phyloP scores from a whole-genome alignment of 2,113 vertebrate species.

The Lota lota region DNA sequence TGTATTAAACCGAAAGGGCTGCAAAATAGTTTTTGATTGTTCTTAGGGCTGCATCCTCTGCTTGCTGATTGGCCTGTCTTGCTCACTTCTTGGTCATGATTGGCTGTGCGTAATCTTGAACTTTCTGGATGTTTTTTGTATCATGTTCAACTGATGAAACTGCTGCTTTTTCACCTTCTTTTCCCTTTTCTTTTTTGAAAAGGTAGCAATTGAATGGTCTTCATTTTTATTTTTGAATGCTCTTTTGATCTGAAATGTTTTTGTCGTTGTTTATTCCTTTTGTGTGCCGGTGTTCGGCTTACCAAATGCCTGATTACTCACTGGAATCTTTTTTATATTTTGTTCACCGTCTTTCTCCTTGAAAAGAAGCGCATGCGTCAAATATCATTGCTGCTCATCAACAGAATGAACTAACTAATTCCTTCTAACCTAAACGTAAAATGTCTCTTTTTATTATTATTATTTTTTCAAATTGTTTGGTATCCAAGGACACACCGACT shows the following conservation, averaged over 20 bases:
- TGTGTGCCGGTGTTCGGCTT: slow-evolving; percentile 57
- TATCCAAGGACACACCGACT: too few relatives aligned
- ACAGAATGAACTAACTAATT: slow-evolving; percentile 49
- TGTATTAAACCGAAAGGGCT: slow-evolving; percentile 67
- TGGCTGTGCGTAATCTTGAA: slow-evolving; percentile 74
- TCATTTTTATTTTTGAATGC: slow-evolving; percentile 71
- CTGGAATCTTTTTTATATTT: slow-evolving; percentile 36
- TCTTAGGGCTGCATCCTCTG: slow-evolving; percentile 74
- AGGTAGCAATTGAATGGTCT: slow-evolving; percentile 62
- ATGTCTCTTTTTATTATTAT: not conserved
- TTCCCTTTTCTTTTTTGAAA: slow-evolving; percentile 36
- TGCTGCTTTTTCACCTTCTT: slow-evolving; percentile 70
- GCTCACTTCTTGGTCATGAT: slow-evolving; percentile 71
- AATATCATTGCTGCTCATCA: slow-evolving; percentile 61
- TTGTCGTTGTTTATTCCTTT: slow-evolving; percentile 40
- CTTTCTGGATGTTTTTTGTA: slow-evolving; percentile 64
- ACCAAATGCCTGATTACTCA: slow-evolving; percentile 66
- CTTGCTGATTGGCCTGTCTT: slow-evolving; percentile 77
- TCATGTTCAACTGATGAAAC: slow-evolving; percentile 67
- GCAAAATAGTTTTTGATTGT: slow-evolving; percentile 68
- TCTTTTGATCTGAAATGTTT: slow-evolving; percentile 52
- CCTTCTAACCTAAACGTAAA: slow-evolving; percentile 33
- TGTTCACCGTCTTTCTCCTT: slow-evolving; percentile 57
- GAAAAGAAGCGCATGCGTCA: slow-evolving; percentile 64
- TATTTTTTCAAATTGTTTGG: not conserved